Base-by-base conservation (phyloP, 2,888 invertebrate species). In the Synanthedon myopaeformis region DNA sequence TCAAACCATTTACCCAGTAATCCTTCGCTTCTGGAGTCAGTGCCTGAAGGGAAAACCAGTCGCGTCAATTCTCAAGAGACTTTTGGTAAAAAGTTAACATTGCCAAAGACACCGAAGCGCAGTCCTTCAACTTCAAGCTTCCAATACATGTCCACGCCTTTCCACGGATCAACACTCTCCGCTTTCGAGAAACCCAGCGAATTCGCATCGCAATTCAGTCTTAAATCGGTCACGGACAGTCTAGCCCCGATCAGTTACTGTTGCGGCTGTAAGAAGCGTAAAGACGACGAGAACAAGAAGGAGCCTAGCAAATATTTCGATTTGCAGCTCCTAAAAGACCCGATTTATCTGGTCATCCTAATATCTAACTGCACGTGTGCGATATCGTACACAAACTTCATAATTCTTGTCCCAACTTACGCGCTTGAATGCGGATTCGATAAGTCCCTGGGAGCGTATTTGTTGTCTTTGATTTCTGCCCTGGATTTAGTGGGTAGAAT, bases 291-390 rank as follows among this genome's bases (percentile, higher is more conserved):
- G 0, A 56, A 70, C 0, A 79, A 82, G 14, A 79, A 82, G 1
- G 87, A 88, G 57, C 83, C 83, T 0, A 89, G 87, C 53, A 93
- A 92, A 70, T 93, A 94, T 65, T 94, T 95, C 65, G 95, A 95
- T 67, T 66, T 93, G 0, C 88, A 91, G 19, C 75, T 96, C 0
- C 72, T 96, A 0, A 92, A 89, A 71, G 94, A 96, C 70, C 94
- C 95, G 0, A 89, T 94, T 52, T 96, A 95, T 67, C 82, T 96
- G 54, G 92, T 96, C 0, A 94, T 96, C 56, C 73, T 96, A 17
- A 92, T 95, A 66, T 95, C 95, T 0, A 95, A 95, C 66, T 95
- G 94, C 50, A 94, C 95, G 0, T 94, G 93, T 58, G 96, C 95
- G 0, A 94, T 96, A 52, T 94, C 95, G 56, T 95, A 95, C 65